Evolutionary conservation across 2,113 vertebrate species (phyloP), one percentile per base, ranked within the genome.

Genomic region (Pimephales promelas): DNA sequence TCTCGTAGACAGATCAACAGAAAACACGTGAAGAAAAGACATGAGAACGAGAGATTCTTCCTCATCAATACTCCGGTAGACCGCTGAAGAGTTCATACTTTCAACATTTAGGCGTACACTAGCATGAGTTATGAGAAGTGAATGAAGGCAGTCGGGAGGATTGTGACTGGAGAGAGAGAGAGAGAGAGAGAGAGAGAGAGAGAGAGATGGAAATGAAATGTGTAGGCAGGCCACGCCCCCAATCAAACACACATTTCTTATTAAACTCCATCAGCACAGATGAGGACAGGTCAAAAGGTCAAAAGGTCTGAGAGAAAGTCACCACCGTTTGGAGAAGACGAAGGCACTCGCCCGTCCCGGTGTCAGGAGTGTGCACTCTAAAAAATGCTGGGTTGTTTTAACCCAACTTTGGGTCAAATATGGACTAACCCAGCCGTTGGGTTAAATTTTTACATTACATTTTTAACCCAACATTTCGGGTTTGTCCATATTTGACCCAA

Each of bases 1-100:
- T 85, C 77, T 71, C 77, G 52, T 82, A 85, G 85, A 85, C 86
- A 83, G 81, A 87, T 85, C 81, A 87, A 82, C 70, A 61, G 74
- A 47, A 80, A 85, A 75, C 57, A 59, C 31, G 52, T 77, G 76
- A 85, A 85, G 81, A 83, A 84, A 74, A 52, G 26, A 31, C 43
- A 73, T 26, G 28, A 81, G 61, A 40, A 61, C 8, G 18, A 52
- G n/a, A 85, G 70, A 40, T 22, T 83, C 54, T 56, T 66, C 75
- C 76, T 84, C 45, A 43, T 62, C 83, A 52, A 75, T 34, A 54
- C 56, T 66, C 40, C 36, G 16, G 49, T 47, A 34, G 79, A 54
- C 45, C 22, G 54, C 40, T 16, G 26, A 43, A 83, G 71, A 64
- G 4, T 71, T 66, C 10, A 43, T 16, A 26, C 9, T 71, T 28